These are phyloP conservation scores for Notamacropus eugenii DNA, from an alignment of 2,797 vertebrate genomes.

Conservation along the genomic window DNA sequence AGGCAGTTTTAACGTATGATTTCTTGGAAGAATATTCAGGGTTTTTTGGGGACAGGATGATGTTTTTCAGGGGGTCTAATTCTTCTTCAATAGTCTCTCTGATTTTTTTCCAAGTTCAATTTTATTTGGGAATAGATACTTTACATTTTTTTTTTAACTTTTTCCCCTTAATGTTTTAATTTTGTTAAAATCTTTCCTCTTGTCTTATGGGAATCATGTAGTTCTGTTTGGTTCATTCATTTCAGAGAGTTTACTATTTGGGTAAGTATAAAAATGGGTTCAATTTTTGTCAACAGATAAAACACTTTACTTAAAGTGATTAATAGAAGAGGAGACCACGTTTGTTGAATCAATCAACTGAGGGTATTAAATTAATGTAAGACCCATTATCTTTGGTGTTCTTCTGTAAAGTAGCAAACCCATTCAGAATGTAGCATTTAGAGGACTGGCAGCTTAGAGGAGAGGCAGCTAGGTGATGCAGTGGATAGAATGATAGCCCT, in stretches of 20 bases:
- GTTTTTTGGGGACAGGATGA: background rate
- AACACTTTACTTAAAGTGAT: background rate
- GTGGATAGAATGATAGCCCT: background rate
- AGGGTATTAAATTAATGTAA: background rate
- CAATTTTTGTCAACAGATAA: background rate
- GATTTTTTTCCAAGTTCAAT: background rate
- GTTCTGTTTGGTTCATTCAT: background rate
- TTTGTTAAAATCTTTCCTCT: background rate
- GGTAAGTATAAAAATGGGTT: background rate
- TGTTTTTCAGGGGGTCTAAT: background rate
- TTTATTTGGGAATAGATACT: background rate
- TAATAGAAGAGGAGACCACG: background rate
- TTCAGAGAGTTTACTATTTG: background rate
- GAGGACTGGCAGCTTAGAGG: background rate
- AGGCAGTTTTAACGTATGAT: background rate
- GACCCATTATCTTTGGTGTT: background rate
- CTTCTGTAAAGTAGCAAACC: background rate
- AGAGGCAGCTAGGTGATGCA: background rate
- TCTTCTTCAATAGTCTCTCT: background rate
- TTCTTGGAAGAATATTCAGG: background rate
- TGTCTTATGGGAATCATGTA: background rate
- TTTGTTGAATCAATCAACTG: background rate
- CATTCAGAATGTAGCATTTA: background rate
- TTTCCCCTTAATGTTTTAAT: background rate
- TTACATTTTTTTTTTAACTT: background rate